Base-by-base conservation (phyloP, 2,797 vertebrate genomes). In the Sparidentex hasta region DNA sequence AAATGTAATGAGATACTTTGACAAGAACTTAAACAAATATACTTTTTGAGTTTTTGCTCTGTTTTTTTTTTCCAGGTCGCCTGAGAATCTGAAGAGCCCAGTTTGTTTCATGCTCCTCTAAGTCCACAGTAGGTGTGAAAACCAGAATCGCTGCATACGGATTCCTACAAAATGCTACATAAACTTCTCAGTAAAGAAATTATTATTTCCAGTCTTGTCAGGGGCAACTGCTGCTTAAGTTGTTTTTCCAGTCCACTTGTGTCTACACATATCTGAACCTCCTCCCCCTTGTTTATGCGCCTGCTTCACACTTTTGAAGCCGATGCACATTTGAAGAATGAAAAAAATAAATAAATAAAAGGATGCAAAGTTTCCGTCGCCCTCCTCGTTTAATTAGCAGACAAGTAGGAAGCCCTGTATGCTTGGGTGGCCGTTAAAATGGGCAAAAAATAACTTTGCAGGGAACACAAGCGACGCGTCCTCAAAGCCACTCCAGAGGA, bases 381-480 rank as follows among this genome's bases (percentile, higher is more conserved):
- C 85, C 85, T 88, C 77, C 83, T 86, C 16, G 80, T 92, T 93
- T 94, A 95, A 94, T 94, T 92, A 95, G 90, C 90, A 90, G 90
- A 93, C 81, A 27, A 87, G 88, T 83, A 81, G 90, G 88, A 87
- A 88, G 87, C 74, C 23, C 81, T 84, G 85, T 82, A 88, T 85
- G 91, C 91, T 87, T 93, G 94, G 92, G 92, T 94, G 94, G 94
- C 90, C 90, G 80, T 88, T 90, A 85, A 91, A 87, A 91, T 23
- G 71, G 80, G 88, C 73, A 87, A 81, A 90, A 92, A 93, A 93
- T 90, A 93, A 83, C 84, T 86, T 82, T 78, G 76, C 83, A 88
- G 78, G 81, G 71, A 90, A 81, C 83, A 83, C 67, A 56, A 87
- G 83, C 70, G 70, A 70, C 20, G 75, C 65, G 83, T 92, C 86